Evolutionary conservation across 1,140 invertebrate species (phyloP).

Genomic region (Aphis craccivora): DNA sequence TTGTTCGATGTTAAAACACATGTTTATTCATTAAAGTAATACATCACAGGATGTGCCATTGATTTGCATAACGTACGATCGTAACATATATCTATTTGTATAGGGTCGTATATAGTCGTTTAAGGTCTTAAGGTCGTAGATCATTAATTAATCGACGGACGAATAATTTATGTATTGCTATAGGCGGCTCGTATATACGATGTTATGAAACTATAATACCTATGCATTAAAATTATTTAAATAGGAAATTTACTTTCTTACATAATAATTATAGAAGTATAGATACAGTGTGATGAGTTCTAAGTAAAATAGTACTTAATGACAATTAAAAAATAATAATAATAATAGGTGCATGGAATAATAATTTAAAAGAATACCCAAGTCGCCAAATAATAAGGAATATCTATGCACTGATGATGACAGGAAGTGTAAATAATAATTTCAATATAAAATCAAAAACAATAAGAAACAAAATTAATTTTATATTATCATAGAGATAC

Average conservation of each 20-base stretch:
- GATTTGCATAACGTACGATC: conserved; percentile 41
- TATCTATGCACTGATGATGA: not conserved
- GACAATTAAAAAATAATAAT: not conserved
- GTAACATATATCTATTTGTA: not conserved
- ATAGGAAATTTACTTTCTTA: not conserved
- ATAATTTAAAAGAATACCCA: not conserved
- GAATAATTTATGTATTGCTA: not conserved
- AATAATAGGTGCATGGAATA: not conserved
- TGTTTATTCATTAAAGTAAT: conserved; percentile 34
- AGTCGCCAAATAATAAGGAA: not conserved
- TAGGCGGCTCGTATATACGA: not conserved
- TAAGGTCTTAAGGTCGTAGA: conserved; percentile 11
- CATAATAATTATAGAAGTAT: not conserved
- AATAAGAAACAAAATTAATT: not conserved
- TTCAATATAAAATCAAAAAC: not conserved
- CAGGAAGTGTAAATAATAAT: not conserved
- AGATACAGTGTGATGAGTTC: not conserved
- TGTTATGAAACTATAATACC: not conserved
- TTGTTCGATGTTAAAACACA: not conserved
- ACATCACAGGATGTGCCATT: conserved; percentile 40
- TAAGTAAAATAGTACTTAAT: not conserved
- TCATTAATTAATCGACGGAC: not conserved
- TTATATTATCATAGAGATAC: too few species aligned
- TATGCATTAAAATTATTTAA: conserved; percentile 31
- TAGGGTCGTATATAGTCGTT: conserved; percentile 3